Conservation (phyloP, 2,797 vertebrate genomes). For the Ispidina picta region DNA sequence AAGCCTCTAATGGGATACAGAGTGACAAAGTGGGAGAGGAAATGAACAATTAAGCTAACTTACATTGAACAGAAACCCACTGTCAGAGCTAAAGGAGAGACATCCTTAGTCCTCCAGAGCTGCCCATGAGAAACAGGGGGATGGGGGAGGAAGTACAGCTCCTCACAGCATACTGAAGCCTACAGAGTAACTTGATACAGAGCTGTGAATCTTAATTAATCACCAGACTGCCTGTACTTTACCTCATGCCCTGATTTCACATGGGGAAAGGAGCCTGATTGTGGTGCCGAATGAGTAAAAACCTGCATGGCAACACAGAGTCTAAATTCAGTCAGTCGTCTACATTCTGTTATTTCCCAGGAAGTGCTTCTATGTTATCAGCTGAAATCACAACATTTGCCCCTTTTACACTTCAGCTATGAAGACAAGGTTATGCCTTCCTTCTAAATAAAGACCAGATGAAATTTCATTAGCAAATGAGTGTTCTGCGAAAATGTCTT, state of each 20-base stretch:
- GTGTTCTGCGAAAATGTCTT: not conserved
- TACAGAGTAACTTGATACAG: slow-evolving; percentile 19
- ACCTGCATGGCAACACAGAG: not conserved
- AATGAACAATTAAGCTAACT: slow-evolving; percentile 67
- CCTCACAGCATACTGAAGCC: not conserved
- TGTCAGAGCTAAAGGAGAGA: slow-evolving; percentile 34
- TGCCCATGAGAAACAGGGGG: not conserved
- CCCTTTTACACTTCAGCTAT: not conserved
- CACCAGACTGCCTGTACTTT: slow-evolving; percentile 14
- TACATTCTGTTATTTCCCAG: not conserved
- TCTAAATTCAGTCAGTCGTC: not conserved
- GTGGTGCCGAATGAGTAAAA: not conserved
- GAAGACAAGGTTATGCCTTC: not conserved
- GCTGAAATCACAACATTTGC: not conserved
- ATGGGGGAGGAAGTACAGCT: not conserved
- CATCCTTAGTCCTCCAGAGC: slow-evolving; percentile 23
- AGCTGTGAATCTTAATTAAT: slow-evolving; percentile 37
- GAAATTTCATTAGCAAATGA: not conserved
- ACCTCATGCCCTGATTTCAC: not conserved
- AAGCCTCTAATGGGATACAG: slow-evolving; percentile 58
- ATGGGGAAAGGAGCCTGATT: not conserved
- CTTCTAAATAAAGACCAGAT: not conserved
- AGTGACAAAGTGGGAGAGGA: slow-evolving; percentile 59
- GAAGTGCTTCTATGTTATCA: not conserved
- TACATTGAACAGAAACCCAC: slow-evolving; percentile 59